A percentile compares a stretch with the other conserved stretches of the same genome.
Evolutionary conservation across 1,140 invertebrate species (phyloP).

Genomic region (Panonychus citri): DNA sequence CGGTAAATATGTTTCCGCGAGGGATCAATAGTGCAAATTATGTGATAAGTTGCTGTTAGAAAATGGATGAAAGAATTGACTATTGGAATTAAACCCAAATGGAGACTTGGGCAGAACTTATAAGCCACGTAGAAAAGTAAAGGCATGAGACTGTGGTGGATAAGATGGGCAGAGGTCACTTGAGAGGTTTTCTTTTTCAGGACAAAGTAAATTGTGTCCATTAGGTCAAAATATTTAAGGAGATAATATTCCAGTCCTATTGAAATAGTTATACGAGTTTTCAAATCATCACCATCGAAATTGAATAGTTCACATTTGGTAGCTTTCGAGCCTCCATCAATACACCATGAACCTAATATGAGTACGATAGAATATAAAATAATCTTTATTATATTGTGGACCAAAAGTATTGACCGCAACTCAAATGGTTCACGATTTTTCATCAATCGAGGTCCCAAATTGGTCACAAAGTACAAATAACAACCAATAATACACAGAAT

Average conservation of each 20-base stretch:
- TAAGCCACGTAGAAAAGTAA: neutral
- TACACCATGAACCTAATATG: neutral
- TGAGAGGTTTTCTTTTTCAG: constrained; percentile 54
- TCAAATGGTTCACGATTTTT: constrained; percentile 48
- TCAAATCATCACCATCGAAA: neutral
- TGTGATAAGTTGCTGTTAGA: neutral
- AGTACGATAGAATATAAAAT: constrained; percentile 14
- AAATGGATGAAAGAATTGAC: neutral
- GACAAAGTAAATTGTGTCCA: constrained; percentile 24
- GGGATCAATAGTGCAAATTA: neutral
- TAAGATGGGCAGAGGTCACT: constrained; percentile 63
- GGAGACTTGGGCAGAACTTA: neutral
- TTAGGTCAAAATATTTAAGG: neutral
- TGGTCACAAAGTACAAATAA: neutral
- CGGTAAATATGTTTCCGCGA: neutral
- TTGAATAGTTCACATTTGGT: neutral
- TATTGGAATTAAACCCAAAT: constrained; percentile 14
- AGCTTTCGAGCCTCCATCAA: neutral
- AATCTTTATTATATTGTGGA: constrained; percentile 63
- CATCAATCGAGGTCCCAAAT: constrained; percentile 53
- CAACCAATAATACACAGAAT: neutral
- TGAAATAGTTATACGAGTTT: neutral
- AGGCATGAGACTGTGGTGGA: constrained; percentile 42
- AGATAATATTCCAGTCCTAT: neutral
- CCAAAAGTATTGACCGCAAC: constrained; percentile 46